phyloP scores from a whole-genome alignment of 2,888 invertebrate species.

The Lasioglossum vierecki region DNA sequence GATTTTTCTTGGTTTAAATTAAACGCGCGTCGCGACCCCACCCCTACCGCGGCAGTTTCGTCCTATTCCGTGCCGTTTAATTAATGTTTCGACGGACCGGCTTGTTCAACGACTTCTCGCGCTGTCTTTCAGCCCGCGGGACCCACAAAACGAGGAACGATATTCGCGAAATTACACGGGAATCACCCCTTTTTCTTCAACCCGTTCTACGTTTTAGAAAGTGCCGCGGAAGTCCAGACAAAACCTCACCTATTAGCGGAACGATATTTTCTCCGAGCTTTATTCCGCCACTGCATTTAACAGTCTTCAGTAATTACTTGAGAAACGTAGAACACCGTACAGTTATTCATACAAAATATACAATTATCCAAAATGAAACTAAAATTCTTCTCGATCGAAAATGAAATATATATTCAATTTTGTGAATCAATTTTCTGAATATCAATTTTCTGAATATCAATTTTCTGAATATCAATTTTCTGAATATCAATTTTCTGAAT shows the following conservation, averaged over 20 bases:
- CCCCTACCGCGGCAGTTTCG: neutral
- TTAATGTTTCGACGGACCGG: constrained; percentile 48
- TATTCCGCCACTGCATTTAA: neutral
- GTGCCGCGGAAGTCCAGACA: neutral
- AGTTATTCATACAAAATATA: neutral
- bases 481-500: too few relatives aligned
- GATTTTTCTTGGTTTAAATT: constrained; percentile 66
- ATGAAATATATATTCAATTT: too few relatives aligned
- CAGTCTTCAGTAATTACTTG: neutral
- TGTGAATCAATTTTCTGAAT: too few relatives aligned
- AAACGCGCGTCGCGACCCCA: constrained; percentile 34
- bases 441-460: too few relatives aligned
- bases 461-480: too few relatives aligned
- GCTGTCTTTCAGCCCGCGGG: neutral
- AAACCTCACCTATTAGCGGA: neutral
- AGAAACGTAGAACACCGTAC: neutral
- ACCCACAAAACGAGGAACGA: neutral
- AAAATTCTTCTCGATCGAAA: too few relatives aligned
- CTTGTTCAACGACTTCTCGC: constrained; percentile 10
- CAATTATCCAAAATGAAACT: too few relatives aligned
- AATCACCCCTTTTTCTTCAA: neutral
- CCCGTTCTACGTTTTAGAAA: neutral
- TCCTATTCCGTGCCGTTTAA: constrained; percentile 40
- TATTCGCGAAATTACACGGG: constrained; percentile 6
- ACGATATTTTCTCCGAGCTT: neutral